Evolutionary conservation across 2,888 invertebrate species (phyloP).

Genomic region (Trichogramma dendrolimi): DNA sequence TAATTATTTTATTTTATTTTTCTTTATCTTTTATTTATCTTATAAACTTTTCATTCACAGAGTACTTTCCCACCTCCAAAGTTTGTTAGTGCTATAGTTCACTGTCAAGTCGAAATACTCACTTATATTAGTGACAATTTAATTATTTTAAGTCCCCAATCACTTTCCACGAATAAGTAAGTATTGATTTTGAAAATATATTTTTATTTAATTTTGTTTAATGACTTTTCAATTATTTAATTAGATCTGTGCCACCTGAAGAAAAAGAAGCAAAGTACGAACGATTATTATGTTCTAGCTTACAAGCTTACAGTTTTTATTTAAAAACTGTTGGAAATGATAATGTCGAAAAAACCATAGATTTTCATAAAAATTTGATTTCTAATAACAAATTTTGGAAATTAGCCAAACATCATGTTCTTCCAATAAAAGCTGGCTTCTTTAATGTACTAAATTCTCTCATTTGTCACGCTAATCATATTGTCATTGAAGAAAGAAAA

Average conservation of each 20-base stretch:
- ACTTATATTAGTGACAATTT: conserved; percentile 70
- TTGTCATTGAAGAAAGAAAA: conserved; percentile 57
- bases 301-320: conserved; percentile 64
- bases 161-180: conserved; percentile 56
- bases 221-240: neutral
- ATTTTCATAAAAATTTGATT: conserved; percentile 58
- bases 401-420: conserved; percentile 57
- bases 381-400: conserved; percentile 69
- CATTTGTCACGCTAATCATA: conserved; percentile 57
- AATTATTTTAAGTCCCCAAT: conserved; percentile 58
- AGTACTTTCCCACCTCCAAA: conserved; percentile 76
- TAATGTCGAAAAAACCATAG: conserved; percentile 56
- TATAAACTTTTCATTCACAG: conserved; percentile 47
- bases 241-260: conserved; percentile 58
- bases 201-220: neutral
- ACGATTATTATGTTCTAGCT: conserved; percentile 62
- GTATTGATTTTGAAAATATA: conserved; percentile 26
- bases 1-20: neutral
- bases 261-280: conserved; percentile 69
- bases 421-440: conserved; percentile 62
- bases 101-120: conserved; percentile 78
- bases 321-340: conserved; percentile 57
- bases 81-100: conserved; percentile 72
- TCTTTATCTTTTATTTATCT: conserved; percentile 19
- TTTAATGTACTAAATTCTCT: conserved; percentile 63